These are phyloP conservation scores for Vireo griseus DNA, from an alignment of 2,797 vertebrate genomes.

Conservation along the genomic window DNA sequence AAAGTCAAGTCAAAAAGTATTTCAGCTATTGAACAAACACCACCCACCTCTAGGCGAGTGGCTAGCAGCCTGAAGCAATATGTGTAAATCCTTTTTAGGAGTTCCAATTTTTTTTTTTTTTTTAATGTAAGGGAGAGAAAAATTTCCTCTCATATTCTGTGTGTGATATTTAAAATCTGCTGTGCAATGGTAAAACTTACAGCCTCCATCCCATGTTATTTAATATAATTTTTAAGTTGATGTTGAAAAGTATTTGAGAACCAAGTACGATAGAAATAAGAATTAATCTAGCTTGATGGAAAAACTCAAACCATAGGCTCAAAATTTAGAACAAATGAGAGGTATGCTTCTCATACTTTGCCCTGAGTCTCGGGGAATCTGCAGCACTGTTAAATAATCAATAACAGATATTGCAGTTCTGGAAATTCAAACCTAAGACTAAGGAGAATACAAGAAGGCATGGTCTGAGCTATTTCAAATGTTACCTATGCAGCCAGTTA, in stretches of 20 bases:
- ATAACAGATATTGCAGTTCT: not conserved
- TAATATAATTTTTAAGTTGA: not conserved
- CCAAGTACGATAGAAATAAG: not conserved
- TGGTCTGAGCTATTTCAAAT: not conserved
- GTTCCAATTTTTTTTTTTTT: not conserved
- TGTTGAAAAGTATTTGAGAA: not conserved
- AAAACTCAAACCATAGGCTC: not conserved
- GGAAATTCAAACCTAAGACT: not conserved
- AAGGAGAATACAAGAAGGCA: not conserved
- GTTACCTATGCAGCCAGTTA: not conserved
- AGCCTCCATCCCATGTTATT: not conserved
- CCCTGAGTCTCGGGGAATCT: not conserved
- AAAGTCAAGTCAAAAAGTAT: conserved; percentile 48
- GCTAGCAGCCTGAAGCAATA: conserved; percentile 52
- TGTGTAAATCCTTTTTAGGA: conserved; percentile 49
- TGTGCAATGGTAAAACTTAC: not conserved
- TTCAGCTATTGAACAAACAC: conserved; percentile 50
- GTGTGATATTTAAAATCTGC: not conserved
- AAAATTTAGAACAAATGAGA: not conserved
- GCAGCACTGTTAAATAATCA: not conserved
- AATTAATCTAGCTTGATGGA: not conserved
- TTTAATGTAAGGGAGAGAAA: not conserved
- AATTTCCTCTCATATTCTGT: not conserved
- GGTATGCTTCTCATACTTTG: not conserved
- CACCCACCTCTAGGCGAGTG: conserved; percentile 30